These are phyloP conservation scores for Corvus hawaiiensis DNA, from an alignment of 2,113 vertebrate species.

Conservation along the genomic window DNA sequence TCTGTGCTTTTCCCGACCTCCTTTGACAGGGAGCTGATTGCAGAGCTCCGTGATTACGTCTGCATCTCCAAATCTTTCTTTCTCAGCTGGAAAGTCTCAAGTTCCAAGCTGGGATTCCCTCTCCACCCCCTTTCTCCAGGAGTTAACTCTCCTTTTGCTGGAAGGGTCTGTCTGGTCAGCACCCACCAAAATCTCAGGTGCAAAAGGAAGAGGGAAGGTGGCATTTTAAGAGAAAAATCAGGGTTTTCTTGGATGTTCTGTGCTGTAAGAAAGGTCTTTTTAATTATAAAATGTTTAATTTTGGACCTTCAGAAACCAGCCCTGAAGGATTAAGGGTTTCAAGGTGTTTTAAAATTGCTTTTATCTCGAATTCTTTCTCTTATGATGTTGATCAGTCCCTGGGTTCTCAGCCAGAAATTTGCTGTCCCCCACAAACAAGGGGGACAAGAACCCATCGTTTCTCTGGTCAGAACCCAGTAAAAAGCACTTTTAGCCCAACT, in stretches of 20 bases:
- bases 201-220: neutral
- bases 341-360: neutral
- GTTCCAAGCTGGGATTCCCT: slow-evolving; percentile 73
- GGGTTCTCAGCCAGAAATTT: neutral
- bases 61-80: slow-evolving; percentile 44
- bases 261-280: neutral
- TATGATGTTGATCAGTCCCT: neutral
- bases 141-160: slow-evolving; percentile 72
- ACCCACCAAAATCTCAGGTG: neutral
- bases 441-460: neutral
- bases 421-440: neutral
- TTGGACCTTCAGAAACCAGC: neutral
- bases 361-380: neutral
- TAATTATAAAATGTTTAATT: neutral
- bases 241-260: neutral
- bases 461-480: neutral
- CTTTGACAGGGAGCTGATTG: slow-evolving; percentile 46
- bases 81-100: slow-evolving; percentile 75
- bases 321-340: neutral
- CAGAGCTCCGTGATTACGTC: slow-evolving; percentile 51
- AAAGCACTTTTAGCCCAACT: neutral
- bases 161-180: neutral
- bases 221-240: neutral
- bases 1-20: neutral
- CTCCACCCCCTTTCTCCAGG: slow-evolving; percentile 58